Percentiles rank a stretch among this genome's conserved stretches.
phyloP scores from a whole-genome alignment of 2,888 invertebrate species.

The Drosophila greeni region DNA sequence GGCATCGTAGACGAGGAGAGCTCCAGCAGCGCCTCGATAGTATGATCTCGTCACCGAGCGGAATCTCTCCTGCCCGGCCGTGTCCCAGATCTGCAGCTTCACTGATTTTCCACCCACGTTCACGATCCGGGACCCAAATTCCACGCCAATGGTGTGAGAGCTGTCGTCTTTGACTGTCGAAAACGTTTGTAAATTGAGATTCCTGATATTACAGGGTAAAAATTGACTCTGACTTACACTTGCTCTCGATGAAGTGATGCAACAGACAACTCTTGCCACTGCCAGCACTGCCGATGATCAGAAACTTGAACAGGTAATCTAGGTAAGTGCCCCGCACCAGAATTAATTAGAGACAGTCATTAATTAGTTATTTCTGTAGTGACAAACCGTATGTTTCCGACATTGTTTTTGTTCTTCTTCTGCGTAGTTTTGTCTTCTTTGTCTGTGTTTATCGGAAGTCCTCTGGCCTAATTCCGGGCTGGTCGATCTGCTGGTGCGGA shows the following conservation, averaged over 20 bases:
- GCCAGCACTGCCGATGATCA: slow-evolving; percentile 91
- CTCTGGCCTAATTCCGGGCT: background rate
- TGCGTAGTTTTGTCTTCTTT: slow-evolving; percentile 50
- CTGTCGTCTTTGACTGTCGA: slow-evolving; percentile 87
- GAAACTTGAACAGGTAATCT: slow-evolving; percentile 92
- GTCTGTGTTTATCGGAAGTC: background rate
- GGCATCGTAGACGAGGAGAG: slow-evolving; percentile 92
- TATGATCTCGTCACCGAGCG: slow-evolving; percentile 87
- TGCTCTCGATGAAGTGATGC: slow-evolving; percentile 91
- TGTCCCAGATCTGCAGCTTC: slow-evolving; percentile 90
- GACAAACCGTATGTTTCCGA: slow-evolving; percentile 77
- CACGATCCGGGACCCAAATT: slow-evolving; percentile 91
- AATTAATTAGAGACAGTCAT: slow-evolving; percentile 36
- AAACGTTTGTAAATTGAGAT: background rate
- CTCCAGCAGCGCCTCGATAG: slow-evolving; percentile 94
- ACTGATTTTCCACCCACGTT: slow-evolving; percentile 90
- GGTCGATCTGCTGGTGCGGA: slow-evolving; percentile 11
- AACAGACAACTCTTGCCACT: slow-evolving; percentile 90
- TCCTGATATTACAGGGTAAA: slow-evolving; percentile 51
- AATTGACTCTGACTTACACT: slow-evolving; percentile 83
- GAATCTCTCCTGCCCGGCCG: slow-evolving; percentile 79
- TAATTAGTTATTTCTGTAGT: slow-evolving; percentile 16
- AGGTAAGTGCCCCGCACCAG: slow-evolving; percentile 17
- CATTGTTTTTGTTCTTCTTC: slow-evolving; percentile 61
- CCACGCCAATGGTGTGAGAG: slow-evolving; percentile 91